A percentile compares a stretch with the other conserved stretches of the same genome.
phyloP scores from a whole-genome alignment of 30 jellyfish, hydroid and myxozoan species.

The Pseudorhiza aurosa region DNA sequence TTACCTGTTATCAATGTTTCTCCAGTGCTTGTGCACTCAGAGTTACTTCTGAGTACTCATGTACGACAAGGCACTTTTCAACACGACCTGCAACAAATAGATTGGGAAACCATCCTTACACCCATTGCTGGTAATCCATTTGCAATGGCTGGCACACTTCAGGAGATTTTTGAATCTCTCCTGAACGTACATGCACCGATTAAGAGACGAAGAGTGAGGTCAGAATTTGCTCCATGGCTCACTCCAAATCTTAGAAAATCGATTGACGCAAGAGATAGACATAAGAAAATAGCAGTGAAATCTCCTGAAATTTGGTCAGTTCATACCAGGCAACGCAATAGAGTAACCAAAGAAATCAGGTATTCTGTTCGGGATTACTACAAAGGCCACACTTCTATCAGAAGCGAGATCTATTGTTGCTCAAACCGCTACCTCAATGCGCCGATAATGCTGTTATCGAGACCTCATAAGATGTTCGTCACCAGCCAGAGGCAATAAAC shows the following conservation, averaged over 20 bases:
- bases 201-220: constrained; percentile 43
- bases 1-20: too few species aligned
- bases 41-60: too few species aligned
- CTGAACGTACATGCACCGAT: constrained; percentile 62
- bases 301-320: constrained; percentile 64
- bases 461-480: too few species aligned
- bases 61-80: constrained; percentile 35
- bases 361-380: constrained; percentile 27
- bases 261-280: constrained; percentile 52
- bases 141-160: constrained; percentile 45
- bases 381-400: too few species aligned
- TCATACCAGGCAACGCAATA: constrained; percentile 37
- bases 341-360: constrained; percentile 41
- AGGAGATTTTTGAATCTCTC: constrained; percentile 41
- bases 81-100: constrained; percentile 36
- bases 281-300: constrained; percentile 35
- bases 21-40: too few species aligned
- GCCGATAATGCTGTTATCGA: too few species aligned
- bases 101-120: constrained; percentile 50
- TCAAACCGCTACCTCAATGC: too few species aligned
- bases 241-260: constrained; percentile 53
- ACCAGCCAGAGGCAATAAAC: too few species aligned
- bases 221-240: constrained; percentile 63
- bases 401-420: too few species aligned
- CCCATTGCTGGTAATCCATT: constrained; percentile 19